phyloP scores from a whole-genome alignment of 2,113 vertebrate species.

The Cavia porcellus region DNA sequence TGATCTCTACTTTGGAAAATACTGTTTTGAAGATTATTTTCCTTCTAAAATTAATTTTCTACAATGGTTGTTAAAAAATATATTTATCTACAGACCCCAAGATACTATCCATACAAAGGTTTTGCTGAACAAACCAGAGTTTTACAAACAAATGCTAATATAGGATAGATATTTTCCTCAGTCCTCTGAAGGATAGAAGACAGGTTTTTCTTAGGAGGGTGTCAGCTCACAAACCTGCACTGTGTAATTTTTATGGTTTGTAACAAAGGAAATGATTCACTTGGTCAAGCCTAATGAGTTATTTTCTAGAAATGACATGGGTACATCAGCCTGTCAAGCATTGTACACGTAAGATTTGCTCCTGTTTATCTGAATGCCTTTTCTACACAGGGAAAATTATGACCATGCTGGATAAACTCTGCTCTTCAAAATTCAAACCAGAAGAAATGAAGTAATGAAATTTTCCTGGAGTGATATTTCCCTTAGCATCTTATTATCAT shows the following conservation, averaged over 20 bases:
- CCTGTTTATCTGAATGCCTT: constrained; percentile 34
- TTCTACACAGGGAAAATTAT: background rate
- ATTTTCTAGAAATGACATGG: constrained; percentile 49
- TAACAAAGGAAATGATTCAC: constrained; percentile 56
- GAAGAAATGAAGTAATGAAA: background rate
- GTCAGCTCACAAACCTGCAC: background rate
- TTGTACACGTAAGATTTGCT: background rate
- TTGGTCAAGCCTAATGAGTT: constrained; percentile 59
- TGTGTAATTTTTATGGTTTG: background rate
- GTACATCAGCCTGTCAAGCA: background rate
- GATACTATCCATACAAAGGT: background rate
- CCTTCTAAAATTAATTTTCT: background rate
- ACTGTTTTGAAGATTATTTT: background rate
- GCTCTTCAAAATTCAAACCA: constrained; percentile 5
- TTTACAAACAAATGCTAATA: constrained; percentile 2
- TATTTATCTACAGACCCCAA: background rate
- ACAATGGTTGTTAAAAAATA: background rate
- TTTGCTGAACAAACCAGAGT: background rate
- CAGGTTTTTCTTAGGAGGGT: constrained; percentile 23
- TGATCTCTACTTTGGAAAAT: background rate
- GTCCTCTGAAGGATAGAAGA: background rate
- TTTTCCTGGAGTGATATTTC: background rate
- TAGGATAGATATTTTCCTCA: background rate
- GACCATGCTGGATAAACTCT: constrained; percentile 34
- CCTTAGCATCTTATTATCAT: background rate